Evolutionary conservation across 2,113 vertebrate genomes (phyloP), one percentile per base, ranked within the genome.

Genomic region (Argyrosomus japonicus): DNA sequence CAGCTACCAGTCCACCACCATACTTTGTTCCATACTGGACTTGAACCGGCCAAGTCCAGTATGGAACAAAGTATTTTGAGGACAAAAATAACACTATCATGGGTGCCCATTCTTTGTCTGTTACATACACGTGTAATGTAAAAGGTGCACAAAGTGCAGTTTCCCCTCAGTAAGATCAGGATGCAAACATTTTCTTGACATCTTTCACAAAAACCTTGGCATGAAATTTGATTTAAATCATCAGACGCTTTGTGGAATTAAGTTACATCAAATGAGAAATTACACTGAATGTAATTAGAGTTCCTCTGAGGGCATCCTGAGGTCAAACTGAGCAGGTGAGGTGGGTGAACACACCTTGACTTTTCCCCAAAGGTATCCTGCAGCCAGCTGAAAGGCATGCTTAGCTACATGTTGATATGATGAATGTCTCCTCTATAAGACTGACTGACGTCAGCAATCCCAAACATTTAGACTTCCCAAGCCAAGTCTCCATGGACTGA

Each of bases 261-360:
- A 7, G 5, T 13, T 15, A 62, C 25, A 54, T 2, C 19, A 1
- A 54, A n/a, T 11, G 48, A 64, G 9, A 15, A 17, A 6, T 40
- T 19, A 40, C 6, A 25, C 36, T n/a, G 48, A 25, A 47, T 48
- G 5, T 21, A 9, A 32, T 57, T 17, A 13, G 5, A 9, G 2
- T 9, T 60, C 27, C 18, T 65, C 47, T 57, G 70, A 89, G 83
- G 90, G 72, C 86, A 90, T 69, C 77, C 58, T 51, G 68, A 88
- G 89, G 91, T 93, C 93, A 91, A 85, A 83, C 32, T 23, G 47
- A 73, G 60, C 40, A 57, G 17, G 40, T 77, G 54, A 85, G 57
- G 14, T 62, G 27, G 19, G 67, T 64, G 76, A 79, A 51, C 70
- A 88, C 77, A 86, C 79, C 85, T 87, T 67, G 48, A 56, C 71